Evolutionary conservation across 2,888 invertebrate genomes (phyloP).

Genomic region (Epinotia bilunana): DNA sequence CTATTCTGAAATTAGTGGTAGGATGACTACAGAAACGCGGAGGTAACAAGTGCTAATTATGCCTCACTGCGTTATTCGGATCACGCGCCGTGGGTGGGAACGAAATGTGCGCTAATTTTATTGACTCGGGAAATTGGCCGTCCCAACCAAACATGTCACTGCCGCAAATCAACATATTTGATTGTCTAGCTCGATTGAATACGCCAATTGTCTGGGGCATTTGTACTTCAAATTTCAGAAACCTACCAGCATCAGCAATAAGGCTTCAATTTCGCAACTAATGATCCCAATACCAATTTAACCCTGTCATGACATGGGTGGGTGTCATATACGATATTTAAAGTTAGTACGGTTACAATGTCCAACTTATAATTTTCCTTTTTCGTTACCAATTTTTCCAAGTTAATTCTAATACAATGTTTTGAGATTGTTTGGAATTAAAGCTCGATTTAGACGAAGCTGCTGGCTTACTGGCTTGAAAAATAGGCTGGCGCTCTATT

Average conservation of each 20-base stretch:
- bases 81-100: conserved; percentile 11
- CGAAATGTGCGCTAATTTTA: conserved; percentile 18
- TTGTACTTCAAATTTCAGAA: neutral
- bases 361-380: too few relatives aligned
- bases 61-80: conserved; percentile 3
- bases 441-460: too few relatives aligned
- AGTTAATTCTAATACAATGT: too few relatives aligned
- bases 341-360: too few relatives aligned
- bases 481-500: too few relatives aligned
- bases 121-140: conserved; percentile 3
- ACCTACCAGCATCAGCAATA: neutral
- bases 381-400: too few relatives aligned
- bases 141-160: conserved; percentile 12
- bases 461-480: too few relatives aligned
- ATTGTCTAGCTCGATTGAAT: conserved; percentile 22
- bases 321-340: too few relatives aligned
- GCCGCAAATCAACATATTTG: conserved; percentile 17
- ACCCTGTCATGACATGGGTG: too few relatives aligned
- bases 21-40: neutral
- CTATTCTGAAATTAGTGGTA: neutral
- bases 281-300: too few relatives aligned
- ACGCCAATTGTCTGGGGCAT: neutral
- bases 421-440: too few relatives aligned
- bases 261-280: too few relatives aligned
- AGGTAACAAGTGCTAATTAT: neutral